A percentile compares a stretch with the other conserved stretches of the same genome.
These are phyloP conservation scores for Protophormia terraenovae DNA, from an alignment of 2,888 invertebrate species.

Conservation along the genomic window DNA sequence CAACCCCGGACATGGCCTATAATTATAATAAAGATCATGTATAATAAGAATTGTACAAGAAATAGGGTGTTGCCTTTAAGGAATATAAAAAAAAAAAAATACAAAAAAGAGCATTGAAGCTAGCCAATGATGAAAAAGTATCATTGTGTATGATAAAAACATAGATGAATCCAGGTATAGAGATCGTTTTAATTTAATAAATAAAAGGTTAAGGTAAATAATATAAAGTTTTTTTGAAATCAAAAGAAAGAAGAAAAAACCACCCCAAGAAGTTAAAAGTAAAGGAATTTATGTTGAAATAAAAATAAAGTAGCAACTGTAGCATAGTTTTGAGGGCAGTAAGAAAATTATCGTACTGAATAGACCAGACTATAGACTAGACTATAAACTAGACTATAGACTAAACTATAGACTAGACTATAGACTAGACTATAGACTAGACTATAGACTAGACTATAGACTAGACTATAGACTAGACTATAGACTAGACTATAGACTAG, in stretches of 20 bases:
- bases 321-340: slow-evolving; percentile 32
- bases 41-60: not conserved
- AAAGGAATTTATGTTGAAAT: not conserved
- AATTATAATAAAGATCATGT: slow-evolving; percentile 18
- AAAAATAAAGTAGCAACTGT: not conserved
- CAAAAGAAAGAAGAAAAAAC: not conserved
- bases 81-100: not conserved
- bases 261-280: not conserved
- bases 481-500: no score
- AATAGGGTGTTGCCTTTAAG: slow-evolving; percentile 15
- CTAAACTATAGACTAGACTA: no score
- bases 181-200: slow-evolving; percentile 15
- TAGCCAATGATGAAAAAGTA: slow-evolving; percentile 53
- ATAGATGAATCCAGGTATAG: not conserved
- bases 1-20: slow-evolving; percentile 53
- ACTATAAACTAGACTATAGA: no score
- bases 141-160: no score
- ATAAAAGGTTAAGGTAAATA: slow-evolving; percentile 37
- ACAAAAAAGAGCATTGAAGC: slow-evolving; percentile 32
- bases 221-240: not conserved
- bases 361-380: no score
- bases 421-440: no score
- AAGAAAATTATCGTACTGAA: no score
- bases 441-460: no score
- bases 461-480: no score